phyloP scores from a whole-genome alignment of 2,113 vertebrate species.

The Caracal caracal region DNA sequence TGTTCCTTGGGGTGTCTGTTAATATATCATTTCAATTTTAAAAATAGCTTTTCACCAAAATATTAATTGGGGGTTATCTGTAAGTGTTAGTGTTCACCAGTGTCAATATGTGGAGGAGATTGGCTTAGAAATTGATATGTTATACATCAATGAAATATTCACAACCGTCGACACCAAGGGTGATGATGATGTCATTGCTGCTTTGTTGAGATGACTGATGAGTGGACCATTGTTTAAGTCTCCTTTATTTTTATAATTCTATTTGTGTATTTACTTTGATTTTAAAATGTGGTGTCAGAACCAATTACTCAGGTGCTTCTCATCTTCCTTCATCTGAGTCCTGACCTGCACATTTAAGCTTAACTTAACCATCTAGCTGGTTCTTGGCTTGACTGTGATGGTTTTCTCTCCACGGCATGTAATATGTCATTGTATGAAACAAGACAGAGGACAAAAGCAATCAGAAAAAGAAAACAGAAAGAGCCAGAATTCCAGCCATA shows the following conservation, averaged over 20 bases:
- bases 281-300: neutral
- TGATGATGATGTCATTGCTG: neutral
- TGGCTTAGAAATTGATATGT: neutral
- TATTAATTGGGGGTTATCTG: neutral
- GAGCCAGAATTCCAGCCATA: neutral
- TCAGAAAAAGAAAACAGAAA: constrained; percentile 3
- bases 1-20: neutral
- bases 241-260: neutral
- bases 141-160: neutral
- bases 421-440: neutral
- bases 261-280: neutral
- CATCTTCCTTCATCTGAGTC: neutral
- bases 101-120: neutral
- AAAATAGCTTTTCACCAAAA: neutral
- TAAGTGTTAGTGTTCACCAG: neutral
- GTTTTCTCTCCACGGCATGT: neutral
- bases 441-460: neutral
- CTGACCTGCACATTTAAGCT: neutral
- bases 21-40: neutral
- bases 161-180: neutral
- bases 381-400: neutral
- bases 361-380: neutral
- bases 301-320: neutral
- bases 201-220: neutral
- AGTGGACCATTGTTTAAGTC: neutral